phyloP scores from a whole-genome alignment of 2,797 vertebrate species.

The Acestrorhynchus altus region DNA sequence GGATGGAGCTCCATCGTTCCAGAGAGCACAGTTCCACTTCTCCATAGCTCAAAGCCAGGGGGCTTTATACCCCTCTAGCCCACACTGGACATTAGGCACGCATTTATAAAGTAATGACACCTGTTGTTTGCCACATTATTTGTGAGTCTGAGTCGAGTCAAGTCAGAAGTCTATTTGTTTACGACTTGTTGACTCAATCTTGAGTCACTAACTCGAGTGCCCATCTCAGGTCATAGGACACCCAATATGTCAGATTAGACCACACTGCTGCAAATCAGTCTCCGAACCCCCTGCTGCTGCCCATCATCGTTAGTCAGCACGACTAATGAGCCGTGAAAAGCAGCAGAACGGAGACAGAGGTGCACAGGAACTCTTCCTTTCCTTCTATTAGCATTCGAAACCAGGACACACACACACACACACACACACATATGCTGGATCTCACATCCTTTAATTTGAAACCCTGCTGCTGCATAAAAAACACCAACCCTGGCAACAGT shows the following conservation, averaged over 20 bases:
- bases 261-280: neutral
- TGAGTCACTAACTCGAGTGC: too few relatives aligned
- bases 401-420: conserved; percentile 1
- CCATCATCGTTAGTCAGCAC: conserved; percentile 14
- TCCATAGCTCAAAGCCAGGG: too few relatives aligned
- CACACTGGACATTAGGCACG: too few relatives aligned
- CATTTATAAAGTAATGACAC: too few relatives aligned
- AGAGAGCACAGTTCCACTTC: too few relatives aligned
- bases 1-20: too few relatives aligned
- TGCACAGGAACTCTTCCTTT: conserved; percentile 30
- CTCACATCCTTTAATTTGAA: conserved; percentile 39
- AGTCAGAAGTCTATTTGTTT: too few relatives aligned
- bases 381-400: conserved; percentile 43
- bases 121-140: too few relatives aligned
- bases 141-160: too few relatives aligned
- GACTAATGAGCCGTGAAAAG: conserved; percentile 59
- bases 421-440: conserved; percentile 32
- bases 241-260: neutral
- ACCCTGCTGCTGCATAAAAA: conserved; percentile 8
- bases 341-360: conserved; percentile 47
- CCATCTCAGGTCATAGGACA: neutral
- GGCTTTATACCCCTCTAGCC: too few relatives aligned
- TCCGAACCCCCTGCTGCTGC: conserved; percentile 32
- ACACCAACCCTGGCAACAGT: conserved; percentile 9
- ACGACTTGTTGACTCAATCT: too few relatives aligned